These are phyloP conservation scores for Bucco capensis DNA, from an alignment of 2,113 vertebrate genomes.

Conservation along the genomic window DNA sequence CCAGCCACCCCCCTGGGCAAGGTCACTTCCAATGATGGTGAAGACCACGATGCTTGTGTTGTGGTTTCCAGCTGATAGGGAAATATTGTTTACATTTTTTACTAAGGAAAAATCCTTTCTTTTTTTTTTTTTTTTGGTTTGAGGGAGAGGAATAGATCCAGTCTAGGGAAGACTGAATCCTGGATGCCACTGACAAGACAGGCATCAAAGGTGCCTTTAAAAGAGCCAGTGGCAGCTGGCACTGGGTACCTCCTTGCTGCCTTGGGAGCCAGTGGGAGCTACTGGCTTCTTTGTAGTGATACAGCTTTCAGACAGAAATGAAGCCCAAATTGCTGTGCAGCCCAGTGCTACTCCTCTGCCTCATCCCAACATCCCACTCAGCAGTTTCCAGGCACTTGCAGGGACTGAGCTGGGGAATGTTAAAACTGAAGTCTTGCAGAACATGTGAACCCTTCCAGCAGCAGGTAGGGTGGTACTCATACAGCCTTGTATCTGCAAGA, in stretches of 20 bases:
- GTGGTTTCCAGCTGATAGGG: constrained; percentile 21
- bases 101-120: not conserved
- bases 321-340: not conserved
- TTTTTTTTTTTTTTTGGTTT: not conserved
- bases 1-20: constrained; percentile 53
- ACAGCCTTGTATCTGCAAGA: rapidly evolving
- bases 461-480: not conserved
- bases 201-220: not conserved
- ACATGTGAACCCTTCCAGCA: rapidly evolving
- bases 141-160: not conserved
- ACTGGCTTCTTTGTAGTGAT: not conserved
- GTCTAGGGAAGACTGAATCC: not conserved
- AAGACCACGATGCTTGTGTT: not conserved
- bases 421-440: not conserved
- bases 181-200: not conserved
- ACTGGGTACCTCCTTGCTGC: not conserved
- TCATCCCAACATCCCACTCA: not conserved
- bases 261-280: not conserved
- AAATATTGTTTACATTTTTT: constrained; percentile 60
- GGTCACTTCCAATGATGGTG: constrained; percentile 36
- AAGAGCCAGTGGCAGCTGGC: not conserved
- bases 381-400: not conserved
- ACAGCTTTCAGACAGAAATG: not conserved
- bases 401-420: not conserved
- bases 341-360: not conserved